Base-by-base conservation (phyloP, 1,140 invertebrate genomes). In the Ostrea denselamellosa region DNA sequence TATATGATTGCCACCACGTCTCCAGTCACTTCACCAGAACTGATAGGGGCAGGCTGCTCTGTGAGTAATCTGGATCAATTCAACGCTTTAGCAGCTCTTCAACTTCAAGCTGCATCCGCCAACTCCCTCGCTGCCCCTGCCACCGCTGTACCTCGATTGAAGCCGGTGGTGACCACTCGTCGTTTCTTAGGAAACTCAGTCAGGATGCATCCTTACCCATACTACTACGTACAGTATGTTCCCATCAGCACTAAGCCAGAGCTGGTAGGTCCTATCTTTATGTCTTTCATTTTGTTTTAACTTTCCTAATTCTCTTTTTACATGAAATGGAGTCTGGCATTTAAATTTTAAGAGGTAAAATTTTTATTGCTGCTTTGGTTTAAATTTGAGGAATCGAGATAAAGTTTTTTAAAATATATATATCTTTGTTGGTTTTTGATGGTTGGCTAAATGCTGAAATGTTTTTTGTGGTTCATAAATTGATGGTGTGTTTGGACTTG, bases 171-270 rank as follows among this genome's bases (percentile, higher is more conserved):
- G 83, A 87, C 85, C 86, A 71, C 85, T 44, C 71, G 89, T 83
- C 87, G 89, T 83, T 89, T 85, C 89, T 52, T 85, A 12, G 89
- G 89, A 85, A 85, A 83, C 51, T 77, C 89, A 81, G 90, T 90
- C 89, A 92, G 92, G 92, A 93, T 93, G 92, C 92, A 93, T 77
- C 68, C 68, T 3, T 77, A 77, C 89, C 92, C 92, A 77, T 93
- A 92, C 89, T 92, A 92, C 88, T 93, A 92, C 88, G 92, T 93
- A 52, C 92, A 93, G 89, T 93, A 93, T 86, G 90, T 93, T 85
- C 92, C 92, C 58, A 90, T 93, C 14, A 85, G 90, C 53, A 83
- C 92, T 22, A 93, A 92, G 65, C 92, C 88, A 81, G 83, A 88
- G 53, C 68, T 93, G 92, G 92, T 93, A 88, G 89, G 89, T 91